phyloP scores from a whole-genome alignment of 2,113 vertebrate species.

The Taurulus bubalis region DNA sequence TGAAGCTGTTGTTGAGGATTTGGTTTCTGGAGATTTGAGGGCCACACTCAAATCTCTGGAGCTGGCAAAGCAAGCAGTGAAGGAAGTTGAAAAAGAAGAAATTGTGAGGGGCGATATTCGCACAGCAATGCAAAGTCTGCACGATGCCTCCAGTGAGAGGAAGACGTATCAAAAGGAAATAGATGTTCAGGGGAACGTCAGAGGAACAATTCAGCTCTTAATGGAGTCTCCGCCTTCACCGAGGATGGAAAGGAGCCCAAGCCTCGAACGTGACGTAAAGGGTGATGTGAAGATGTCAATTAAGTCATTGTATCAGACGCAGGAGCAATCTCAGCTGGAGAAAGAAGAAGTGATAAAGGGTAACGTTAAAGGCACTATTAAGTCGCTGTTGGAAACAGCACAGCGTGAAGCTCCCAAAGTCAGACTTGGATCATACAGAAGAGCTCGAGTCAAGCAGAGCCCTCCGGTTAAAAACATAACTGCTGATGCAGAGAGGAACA shows the following conservation, averaged over 20 bases:
- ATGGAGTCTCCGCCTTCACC: conserved; percentile 80
- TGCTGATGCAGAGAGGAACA: conserved; percentile 69
- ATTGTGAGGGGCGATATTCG: conserved; percentile 81
- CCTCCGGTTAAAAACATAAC: conserved; percentile 76
- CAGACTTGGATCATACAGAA: conserved; percentile 79
- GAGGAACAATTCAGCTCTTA: conserved; percentile 82
- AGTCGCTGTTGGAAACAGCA: conserved; percentile 84
- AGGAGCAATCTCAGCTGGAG: conserved; percentile 78
- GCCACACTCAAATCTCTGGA: conserved; percentile 87
- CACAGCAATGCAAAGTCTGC: conserved; percentile 73
- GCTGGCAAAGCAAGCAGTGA: conserved; percentile 82
- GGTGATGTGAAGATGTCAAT: conserved; percentile 81
- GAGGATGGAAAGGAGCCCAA: conserved; percentile 73
- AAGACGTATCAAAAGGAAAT: conserved; percentile 75
- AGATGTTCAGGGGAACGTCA: conserved; percentile 80
- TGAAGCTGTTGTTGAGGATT: conserved; percentile 84
- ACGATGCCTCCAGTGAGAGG: conserved; percentile 80
- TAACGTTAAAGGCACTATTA: conserved; percentile 84
- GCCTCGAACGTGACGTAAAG: conserved; percentile 69
- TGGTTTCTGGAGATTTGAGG: conserved; percentile 88
- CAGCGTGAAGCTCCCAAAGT: conserved; percentile 81
- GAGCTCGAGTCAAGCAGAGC: conserved; percentile 76
- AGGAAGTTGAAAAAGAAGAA: conserved; percentile 82
- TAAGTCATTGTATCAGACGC: conserved; percentile 79
- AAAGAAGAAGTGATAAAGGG: conserved; percentile 83